Evolutionary conservation across 1,140 invertebrate genomes (phyloP), one percentile per base, ranked within the genome.

Genomic region (Sipha flava): DNA sequence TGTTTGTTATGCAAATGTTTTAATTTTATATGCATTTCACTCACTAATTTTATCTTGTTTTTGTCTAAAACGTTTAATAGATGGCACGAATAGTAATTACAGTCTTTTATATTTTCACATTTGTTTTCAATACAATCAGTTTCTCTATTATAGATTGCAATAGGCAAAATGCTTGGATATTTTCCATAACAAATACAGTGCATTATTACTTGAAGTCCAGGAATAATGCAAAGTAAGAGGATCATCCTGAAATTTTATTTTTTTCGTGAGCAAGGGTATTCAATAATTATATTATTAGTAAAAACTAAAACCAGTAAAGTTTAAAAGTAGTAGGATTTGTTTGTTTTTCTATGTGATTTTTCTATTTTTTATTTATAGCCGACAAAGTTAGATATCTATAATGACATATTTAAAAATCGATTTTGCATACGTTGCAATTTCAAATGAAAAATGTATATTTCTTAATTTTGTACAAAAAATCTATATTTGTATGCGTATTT

Each of bases 121-220:
- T 21, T 9, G 1, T 59, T 5, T n/a, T 40, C 0, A 40, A 10
- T 9, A 12, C 73, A 77, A 18, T 34, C n/a, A 57, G 73, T 40
- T 77, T 77, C 73, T 77, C 43, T n/a, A 26, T 77, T 77, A 77
- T 40, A 77, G 14, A 77, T 21, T 37, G 31, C 49, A 16, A 77
- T 57, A 77, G 34, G 14, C 12, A 77, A 21, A 2, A 7, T 2
- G 5, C 31, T 26, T 43, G 73, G 73, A 29, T 57, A 77, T 12
- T 29, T 18, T 43, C 73, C 73, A 77, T 59, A 77, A 59, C 43
- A 40, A 12, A 29, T 43, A 43, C 73, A 77, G 29, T 57, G 52
- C 14, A 77, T 29, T 23, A 29, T 23, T 6, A 57, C 34, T 77
- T 77, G 31, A 29, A 77, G 31, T 59, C n/a, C 12, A n/a, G 73